Conservation (phyloP, 2,113 vertebrate genomes). For the Macquaria ambigua region DNA sequence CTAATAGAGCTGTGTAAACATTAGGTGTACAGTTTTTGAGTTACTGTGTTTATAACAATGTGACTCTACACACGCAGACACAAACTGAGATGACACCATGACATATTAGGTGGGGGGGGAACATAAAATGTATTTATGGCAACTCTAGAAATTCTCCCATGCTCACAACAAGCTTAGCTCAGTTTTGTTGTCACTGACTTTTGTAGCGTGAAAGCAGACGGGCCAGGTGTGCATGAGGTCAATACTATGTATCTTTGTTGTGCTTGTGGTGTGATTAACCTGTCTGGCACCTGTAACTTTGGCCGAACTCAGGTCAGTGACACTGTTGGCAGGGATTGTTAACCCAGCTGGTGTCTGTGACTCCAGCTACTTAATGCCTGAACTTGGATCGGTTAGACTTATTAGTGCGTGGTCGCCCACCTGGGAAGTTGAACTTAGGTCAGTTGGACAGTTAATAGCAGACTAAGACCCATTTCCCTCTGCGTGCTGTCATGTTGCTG, state of each 20-base stretch:
- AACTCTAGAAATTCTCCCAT: conserved; percentile 11
- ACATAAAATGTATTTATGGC: conserved; percentile 16
- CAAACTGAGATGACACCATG: neutral
- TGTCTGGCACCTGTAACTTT: conserved; percentile 71
- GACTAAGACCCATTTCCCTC: conserved; percentile 55
- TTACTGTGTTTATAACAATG: neutral
- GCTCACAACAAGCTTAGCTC: neutral
- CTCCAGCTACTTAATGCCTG: conserved; percentile 65
- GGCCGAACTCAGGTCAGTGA: conserved; percentile 69
- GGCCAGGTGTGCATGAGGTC: conserved; percentile 50
- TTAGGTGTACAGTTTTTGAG: neutral
- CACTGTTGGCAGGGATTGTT: conserved; percentile 66
- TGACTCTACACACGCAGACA: neutral
- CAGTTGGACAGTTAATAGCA: conserved; percentile 61
- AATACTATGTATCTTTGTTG: conserved; percentile 68
- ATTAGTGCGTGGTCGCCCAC: conserved; percentile 64
- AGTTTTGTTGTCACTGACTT: conserved; percentile 27
- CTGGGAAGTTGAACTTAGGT: conserved; percentile 68
- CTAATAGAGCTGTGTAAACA: neutral
- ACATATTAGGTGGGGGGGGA: neutral
- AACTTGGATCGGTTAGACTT: conserved; percentile 67
- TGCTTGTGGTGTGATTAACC: conserved; percentile 75
- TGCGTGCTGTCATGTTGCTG: conserved; percentile 53
- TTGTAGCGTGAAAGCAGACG: conserved; percentile 35
- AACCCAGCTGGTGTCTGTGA: conserved; percentile 73